Evolutionary conservation across 2,797 vertebrate genomes (phyloP).

Genomic region (Borostomias antarcticus): DNA sequence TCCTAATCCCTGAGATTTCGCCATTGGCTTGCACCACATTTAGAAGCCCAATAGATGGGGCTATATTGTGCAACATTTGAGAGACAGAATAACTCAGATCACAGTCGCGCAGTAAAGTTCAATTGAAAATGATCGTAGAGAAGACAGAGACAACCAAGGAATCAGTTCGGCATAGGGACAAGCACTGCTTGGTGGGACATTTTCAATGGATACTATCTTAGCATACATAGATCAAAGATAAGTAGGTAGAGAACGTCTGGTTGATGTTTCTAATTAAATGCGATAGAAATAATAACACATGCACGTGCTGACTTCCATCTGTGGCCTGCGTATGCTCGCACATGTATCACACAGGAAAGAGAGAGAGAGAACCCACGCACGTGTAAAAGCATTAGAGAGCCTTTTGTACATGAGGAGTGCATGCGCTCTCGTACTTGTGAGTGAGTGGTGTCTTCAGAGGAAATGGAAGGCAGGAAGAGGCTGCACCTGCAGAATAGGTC

Average conservation of each 20-base stretch:
- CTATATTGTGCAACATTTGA: constrained; percentile 62
- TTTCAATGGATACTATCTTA: too few relatives aligned
- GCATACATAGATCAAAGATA: too few relatives aligned
- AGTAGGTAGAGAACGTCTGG: too few relatives aligned
- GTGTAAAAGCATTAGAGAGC: constrained; percentile 57
- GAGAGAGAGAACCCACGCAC: constrained; percentile 22
- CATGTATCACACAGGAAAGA: constrained; percentile 12
- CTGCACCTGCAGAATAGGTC: constrained; percentile 76
- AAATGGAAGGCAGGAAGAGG: constrained; percentile 70
- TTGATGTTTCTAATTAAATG: too few relatives aligned
- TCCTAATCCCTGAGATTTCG: not conserved
- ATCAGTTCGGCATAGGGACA: not conserved
- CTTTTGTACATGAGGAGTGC: constrained; percentile 58
- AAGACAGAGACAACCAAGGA: constrained; percentile 3
- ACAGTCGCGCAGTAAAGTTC: not conserved
- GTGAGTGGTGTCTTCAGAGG: constrained; percentile 72
- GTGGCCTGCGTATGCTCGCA: constrained; percentile 17
- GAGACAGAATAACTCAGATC: constrained; percentile 22
- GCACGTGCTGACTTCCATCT: not conserved
- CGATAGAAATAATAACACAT: not conserved
- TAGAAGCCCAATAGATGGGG: constrained; percentile 71
- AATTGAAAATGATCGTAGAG: not conserved
- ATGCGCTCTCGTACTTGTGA: constrained; percentile 35
- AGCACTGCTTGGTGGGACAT: too few relatives aligned
- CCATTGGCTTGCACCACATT: constrained; percentile 50